phyloP scores from a whole-genome alignment of 2,113 vertebrate genomes.

The Acrocephalus arundinaceus region DNA sequence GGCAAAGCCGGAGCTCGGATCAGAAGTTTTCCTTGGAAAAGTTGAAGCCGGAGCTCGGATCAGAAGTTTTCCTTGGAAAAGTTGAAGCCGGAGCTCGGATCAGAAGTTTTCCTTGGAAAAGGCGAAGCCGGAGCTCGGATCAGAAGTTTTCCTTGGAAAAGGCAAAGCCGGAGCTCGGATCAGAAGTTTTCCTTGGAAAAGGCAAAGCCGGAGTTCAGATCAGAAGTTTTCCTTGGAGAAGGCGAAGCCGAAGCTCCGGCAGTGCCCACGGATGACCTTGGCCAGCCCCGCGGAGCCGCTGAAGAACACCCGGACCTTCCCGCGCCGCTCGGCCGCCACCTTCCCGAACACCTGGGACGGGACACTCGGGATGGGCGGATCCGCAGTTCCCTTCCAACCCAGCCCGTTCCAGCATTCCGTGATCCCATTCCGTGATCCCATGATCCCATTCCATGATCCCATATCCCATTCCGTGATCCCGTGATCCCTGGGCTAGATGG shows the following conservation, averaged over 20 bases:
- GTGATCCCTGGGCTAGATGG: background rate
- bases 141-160: too few relatives aligned
- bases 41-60: too few relatives aligned
- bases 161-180: too few relatives aligned
- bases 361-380: background rate
- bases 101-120: conserved; percentile 85
- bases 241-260: conserved; percentile 80
- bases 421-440: background rate
- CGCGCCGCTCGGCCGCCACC: conserved; percentile 80
- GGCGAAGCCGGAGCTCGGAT: too few relatives aligned
- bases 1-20: conserved; percentile 69
- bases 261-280: conserved; percentile 78
- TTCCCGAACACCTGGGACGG: conserved; percentile 80
- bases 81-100: too few relatives aligned
- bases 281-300: conserved; percentile 82
- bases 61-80: conserved; percentile 85
- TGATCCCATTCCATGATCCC: background rate
- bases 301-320: conserved; percentile 87
- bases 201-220: background rate
- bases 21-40: too few relatives aligned
- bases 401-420: background rate
- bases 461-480: background rate
- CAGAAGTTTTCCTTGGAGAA: conserved; percentile 90
- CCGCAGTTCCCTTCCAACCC: fast-evolving
- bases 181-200: too few relatives aligned